Conservation (phyloP, 2,797 vertebrate species). For the Gastrophryne carolinensis region DNA sequence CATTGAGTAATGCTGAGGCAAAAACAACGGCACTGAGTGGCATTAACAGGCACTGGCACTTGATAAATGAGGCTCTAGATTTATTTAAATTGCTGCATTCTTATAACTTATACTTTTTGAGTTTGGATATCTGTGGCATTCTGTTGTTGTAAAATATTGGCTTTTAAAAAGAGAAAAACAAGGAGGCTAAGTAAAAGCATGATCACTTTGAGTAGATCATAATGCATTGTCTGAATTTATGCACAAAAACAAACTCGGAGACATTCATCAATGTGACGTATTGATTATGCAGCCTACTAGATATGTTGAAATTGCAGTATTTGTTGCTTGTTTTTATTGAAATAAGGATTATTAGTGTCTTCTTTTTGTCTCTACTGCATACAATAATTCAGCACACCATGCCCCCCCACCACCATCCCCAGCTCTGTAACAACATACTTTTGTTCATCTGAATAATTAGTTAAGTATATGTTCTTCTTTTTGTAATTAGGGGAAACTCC, state of each 20-base stretch:
- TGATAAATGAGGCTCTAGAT: neutral
- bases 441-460: too few relatives aligned
- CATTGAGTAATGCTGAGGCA: too few relatives aligned
- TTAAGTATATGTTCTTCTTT: too few relatives aligned
- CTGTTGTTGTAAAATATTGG: slow-evolving; percentile 1
- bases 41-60: too few relatives aligned
- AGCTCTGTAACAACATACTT: too few relatives aligned
- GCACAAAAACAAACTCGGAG: neutral
- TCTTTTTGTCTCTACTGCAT: too few relatives aligned
- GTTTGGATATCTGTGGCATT: slow-evolving; percentile 9
- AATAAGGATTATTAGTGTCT: neutral
- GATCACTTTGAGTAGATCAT: slow-evolving; percentile 8
- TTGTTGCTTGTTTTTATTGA: neutral
- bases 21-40: too few relatives aligned
- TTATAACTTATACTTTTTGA: slow-evolving; percentile 3
- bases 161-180: slow-evolving; percentile 27
- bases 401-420: too few relatives aligned
- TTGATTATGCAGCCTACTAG: slow-evolving; percentile 3
- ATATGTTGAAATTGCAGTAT: slow-evolving; percentile 14
- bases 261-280: slow-evolving; percentile 16
- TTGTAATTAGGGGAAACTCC: too few relatives aligned
- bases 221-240: slow-evolving; percentile 7
- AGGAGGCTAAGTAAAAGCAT: neutral
- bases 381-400: too few relatives aligned
- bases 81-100: slow-evolving; percentile 1